Evolutionary conservation across 2,797 vertebrate species (phyloP).

Genomic region (Gila robusta): DNA sequence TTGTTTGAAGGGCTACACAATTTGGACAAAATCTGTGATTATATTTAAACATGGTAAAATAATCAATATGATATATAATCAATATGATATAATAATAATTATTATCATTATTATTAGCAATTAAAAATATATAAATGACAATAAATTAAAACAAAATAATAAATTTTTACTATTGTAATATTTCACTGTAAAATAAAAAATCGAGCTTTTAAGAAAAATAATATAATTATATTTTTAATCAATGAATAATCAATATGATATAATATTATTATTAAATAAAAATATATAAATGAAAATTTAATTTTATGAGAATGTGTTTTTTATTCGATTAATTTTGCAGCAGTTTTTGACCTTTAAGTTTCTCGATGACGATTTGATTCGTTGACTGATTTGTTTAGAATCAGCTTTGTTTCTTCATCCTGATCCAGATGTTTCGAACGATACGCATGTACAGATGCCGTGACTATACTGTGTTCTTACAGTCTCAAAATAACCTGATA

Average conservation of each 20-base stretch:
- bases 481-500: conserved; percentile 7
- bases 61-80: background rate
- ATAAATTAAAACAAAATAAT: too few relatives aligned
- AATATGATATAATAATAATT: too few relatives aligned
- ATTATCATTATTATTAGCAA: background rate
- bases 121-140: background rate
- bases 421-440: background rate
- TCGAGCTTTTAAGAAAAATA: background rate
- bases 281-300: background rate
- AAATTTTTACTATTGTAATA: background rate
- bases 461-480: background rate
- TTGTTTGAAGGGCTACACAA: background rate
- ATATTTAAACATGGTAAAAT: background rate
- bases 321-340: too few relatives aligned
- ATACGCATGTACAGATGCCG: background rate
- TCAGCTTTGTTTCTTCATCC: background rate
- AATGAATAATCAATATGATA: too few relatives aligned
- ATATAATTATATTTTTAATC: background rate
- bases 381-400: too few relatives aligned
- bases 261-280: background rate
- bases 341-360: too few relatives aligned
- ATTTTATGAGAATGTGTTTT: too few relatives aligned
- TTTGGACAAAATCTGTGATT: background rate
- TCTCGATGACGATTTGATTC: background rate
- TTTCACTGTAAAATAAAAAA: background rate